phyloP scores from a whole-genome alignment of 2,113 vertebrate genomes.

The Litocranius walleri region DNA sequence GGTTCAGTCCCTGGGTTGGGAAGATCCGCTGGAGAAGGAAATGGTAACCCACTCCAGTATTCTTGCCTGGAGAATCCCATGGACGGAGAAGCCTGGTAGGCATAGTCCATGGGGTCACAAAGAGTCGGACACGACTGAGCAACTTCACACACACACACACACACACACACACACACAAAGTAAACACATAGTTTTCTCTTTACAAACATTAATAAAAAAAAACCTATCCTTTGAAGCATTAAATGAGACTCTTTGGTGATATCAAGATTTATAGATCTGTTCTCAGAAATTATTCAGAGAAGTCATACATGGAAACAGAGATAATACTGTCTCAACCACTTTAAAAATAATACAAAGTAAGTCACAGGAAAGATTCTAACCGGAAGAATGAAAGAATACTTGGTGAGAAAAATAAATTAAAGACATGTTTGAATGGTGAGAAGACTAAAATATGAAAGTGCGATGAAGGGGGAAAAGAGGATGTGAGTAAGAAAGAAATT shows the following conservation, averaged over 20 bases:
- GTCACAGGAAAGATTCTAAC: not conserved
- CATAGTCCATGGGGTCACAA: too few species aligned
- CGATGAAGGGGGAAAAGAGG: fast-evolving
- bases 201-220: not conserved
- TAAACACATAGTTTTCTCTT: not conserved
- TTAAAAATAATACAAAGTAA: not conserved
- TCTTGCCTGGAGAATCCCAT: too few species aligned
- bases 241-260: not conserved
- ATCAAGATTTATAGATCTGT: not conserved
- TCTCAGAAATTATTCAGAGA: not conserved
- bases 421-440: not conserved
- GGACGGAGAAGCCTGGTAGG: too few species aligned
- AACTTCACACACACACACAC: too few species aligned
- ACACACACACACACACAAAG: not conserved
- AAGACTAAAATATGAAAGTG: too few species aligned
- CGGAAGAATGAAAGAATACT: not conserved
- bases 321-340: not conserved
- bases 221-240: not conserved
- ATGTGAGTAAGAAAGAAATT: fast-evolving
- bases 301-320: not conserved
- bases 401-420: not conserved
- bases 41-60: too few species aligned
- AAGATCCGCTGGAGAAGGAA: too few species aligned
- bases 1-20: too few species aligned
- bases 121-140: too few species aligned